Base-by-base conservation (phyloP, 2,113 vertebrate species). In the Pipra filicauda region DNA sequence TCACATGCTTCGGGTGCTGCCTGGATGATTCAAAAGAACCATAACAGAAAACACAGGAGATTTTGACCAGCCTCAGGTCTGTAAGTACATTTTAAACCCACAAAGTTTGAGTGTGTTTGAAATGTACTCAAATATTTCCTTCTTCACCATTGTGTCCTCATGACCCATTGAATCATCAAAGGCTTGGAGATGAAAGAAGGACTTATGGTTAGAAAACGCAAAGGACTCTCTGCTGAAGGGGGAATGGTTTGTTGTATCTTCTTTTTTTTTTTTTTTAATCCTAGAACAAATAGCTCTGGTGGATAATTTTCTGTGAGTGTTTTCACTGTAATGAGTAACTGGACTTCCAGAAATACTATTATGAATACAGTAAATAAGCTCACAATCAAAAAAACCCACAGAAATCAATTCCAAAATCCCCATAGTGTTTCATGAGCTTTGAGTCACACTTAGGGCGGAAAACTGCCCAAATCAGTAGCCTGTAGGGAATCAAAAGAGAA, bases 41-140 rank as follows among this genome's bases (percentile, higher is more conserved):
- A 27, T 96, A 93, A 91, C 88, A 91, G 95, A 91, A 96, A 96
- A 67, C 95, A 95, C 96, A 94, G 93, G 95, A 96, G 91, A 90
- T 97, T 97, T 96, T 97, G 96, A 95, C 91, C 95, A 81, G 73
- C 80, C 67, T 96, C 91, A 85, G 91, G 91, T 95, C 92, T 90
- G 96, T 93, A 95, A 94, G 95, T 59, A 95, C 88, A 91, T 96
- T 97, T 97, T 91, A 93, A 96, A 97, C 93, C 61, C 95, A 97
- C 96, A 95, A 91, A 95, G 70, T 96, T 96, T 96, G 91, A 91
- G 96, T 96, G 96, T 96, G 96, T 97, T 97, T 97, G 96, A 97
- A 97, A 97, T 97, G 96, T 97, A 97, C 96, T 96, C 95, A 96
- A 95, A 86, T 96, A 95, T 87, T 95, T 89, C 89, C 88, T 96